Percentiles rank a stretch among this genome's conserved stretches.
Evolutionary conservation across 2,888 invertebrate species (phyloP).

Genomic region (Ptilodon capucinus): DNA sequence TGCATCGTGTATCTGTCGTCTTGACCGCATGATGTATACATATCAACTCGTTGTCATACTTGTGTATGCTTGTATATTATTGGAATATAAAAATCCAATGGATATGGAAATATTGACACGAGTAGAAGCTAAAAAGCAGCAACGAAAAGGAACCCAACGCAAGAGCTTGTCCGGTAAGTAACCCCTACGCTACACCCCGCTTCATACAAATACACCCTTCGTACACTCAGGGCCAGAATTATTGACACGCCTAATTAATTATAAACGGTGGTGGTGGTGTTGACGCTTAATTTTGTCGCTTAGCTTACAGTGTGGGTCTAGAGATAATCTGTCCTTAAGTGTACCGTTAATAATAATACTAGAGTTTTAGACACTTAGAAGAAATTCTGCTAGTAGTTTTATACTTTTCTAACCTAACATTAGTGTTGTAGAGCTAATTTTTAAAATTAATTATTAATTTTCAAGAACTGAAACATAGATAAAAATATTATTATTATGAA

Average conservation of each 20-base stretch:
- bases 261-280: conserved; percentile 21
- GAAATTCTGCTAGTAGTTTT: conserved; percentile 16
- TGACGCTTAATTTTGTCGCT: conserved; percentile 49
- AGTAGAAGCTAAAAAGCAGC: conserved; percentile 97
- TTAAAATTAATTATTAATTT: conserved; percentile 24
- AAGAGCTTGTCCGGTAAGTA: conserved; percentile 95
- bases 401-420: conserved; percentile 20
- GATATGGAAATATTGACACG: conserved; percentile 57
- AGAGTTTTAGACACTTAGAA: conserved; percentile 20
- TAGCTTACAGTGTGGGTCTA: conserved; percentile 42
- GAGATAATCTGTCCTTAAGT: conserved; percentile 56
- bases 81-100: conserved; percentile 46
- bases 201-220: conserved; percentile 43
- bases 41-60: conserved; percentile 67
- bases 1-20: conserved; percentile 80
- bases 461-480: conserved; percentile 12
- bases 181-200: conserved; percentile 72
- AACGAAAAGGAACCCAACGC: conserved; percentile 86
- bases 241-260: conserved; percentile 26
- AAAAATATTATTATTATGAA: background rate
- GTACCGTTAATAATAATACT: conserved; percentile 46
- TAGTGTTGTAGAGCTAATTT: conserved; percentile 23
- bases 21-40: conserved; percentile 79
- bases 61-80: conserved; percentile 69
- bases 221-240: conserved; percentile 62